Percentiles rank a stretch among this genome's conserved stretches.
phyloP scores from a whole-genome alignment of 2,113 vertebrate genomes.

The Herpetotheres cachinnans region DNA sequence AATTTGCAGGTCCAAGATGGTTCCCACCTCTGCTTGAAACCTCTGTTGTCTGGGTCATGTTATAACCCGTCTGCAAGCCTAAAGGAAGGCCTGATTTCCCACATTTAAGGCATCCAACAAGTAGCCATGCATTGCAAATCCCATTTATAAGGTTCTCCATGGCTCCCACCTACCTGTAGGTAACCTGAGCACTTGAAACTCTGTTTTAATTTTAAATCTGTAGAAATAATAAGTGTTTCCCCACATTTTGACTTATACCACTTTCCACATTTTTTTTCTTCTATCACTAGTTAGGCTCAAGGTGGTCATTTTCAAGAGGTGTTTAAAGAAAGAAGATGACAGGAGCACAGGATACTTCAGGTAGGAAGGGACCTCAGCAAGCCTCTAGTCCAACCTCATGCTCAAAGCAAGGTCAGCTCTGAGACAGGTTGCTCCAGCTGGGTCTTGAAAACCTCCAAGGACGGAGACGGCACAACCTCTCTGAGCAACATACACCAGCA shows the following conservation, averaged over 20 bases:
- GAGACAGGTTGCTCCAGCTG: neutral
- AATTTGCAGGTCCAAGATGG: neutral
- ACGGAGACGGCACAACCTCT: fast-evolving
- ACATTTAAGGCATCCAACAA: neutral
- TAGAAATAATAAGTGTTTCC: neutral
- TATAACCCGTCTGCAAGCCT: neutral
- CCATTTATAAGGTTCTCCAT: neutral
- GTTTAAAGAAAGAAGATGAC: neutral
- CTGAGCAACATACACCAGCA: neutral
- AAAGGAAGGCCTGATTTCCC: neutral
- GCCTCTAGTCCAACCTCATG: neutral
- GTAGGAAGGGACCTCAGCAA: neutral
- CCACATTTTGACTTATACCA: neutral
- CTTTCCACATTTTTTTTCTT: neutral
- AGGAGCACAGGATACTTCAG: neutral
- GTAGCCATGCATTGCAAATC: neutral
- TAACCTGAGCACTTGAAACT: neutral
- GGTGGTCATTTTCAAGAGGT: neutral
- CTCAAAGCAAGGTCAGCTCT: neutral
- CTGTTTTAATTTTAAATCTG: neutral
- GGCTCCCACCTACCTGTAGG: neutral
- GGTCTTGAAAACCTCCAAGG: neutral
- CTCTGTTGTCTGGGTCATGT: neutral
- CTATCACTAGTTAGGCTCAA: neutral
- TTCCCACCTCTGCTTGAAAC: neutral